phyloP scores from a whole-genome alignment of 2,797 vertebrate genomes.

The Simalia tracyae region DNA sequence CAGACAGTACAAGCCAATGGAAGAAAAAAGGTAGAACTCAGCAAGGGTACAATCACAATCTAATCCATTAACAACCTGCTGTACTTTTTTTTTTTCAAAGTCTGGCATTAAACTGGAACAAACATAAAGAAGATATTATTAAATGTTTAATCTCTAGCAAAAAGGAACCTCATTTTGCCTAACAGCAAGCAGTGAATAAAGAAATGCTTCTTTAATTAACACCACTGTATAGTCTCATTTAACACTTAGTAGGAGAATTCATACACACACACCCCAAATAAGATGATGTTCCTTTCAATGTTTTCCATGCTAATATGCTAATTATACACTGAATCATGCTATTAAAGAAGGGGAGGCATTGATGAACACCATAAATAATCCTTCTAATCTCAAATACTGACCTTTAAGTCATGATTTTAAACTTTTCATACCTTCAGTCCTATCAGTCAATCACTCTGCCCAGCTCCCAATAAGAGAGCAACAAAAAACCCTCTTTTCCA shows the following conservation, averaged over 20 bases:
- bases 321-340: conserved; percentile 45
- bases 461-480: neutral
- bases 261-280: conserved; percentile 13
- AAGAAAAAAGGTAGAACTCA: conserved; percentile 54
- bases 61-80: conserved; percentile 61
- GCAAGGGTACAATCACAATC: conserved; percentile 49
- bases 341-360: conserved; percentile 12
- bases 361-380: neutral
- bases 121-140: conserved; percentile 60
- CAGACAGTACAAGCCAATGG: conserved; percentile 48
- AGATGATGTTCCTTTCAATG: conserved; percentile 31
- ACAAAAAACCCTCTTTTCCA: neutral
- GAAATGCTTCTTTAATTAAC: conserved; percentile 63
- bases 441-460: neutral
- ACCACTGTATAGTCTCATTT: conserved; percentile 60
- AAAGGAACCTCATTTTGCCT: conserved; percentile 52
- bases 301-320: conserved; percentile 36
- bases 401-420: neutral
- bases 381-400: neutral
- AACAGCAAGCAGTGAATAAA: conserved; percentile 50
- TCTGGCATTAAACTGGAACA: conserved; percentile 56
- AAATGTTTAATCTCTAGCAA: conserved; percentile 63
- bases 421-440: neutral
- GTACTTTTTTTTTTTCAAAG: conserved; percentile 46
- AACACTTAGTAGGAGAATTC: conserved; percentile 63